Evolutionary conservation across 2,888 invertebrate species (phyloP).

Genomic region (Rhamphomyia laevipes): DNA sequence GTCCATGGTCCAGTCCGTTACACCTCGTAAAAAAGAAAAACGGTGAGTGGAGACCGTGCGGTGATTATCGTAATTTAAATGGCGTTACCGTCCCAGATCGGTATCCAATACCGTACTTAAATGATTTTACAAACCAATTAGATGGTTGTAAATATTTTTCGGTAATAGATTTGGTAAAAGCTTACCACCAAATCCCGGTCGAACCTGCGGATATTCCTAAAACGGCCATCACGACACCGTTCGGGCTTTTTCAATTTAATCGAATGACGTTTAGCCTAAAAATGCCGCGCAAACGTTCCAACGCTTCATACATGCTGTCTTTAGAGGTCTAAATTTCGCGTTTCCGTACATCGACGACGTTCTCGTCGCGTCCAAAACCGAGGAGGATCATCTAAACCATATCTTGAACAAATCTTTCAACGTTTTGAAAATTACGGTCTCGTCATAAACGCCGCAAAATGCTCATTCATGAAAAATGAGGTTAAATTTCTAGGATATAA

Average conservation of each 20-base stretch:
- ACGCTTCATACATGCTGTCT: too few relatives aligned
- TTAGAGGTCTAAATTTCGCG: too few relatives aligned
- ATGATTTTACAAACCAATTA: slow-evolving; percentile 22
- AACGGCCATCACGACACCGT: too few relatives aligned
- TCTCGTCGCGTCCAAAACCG: too few relatives aligned
- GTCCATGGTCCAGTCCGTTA: background rate
- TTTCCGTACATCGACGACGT: too few relatives aligned
- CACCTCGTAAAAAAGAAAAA: background rate
- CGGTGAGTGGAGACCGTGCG: background rate
- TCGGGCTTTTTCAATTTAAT: too few relatives aligned
- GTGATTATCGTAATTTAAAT: background rate
- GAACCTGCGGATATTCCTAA: too few relatives aligned
- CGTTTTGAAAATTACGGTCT: background rate
- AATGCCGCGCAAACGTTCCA: too few relatives aligned
- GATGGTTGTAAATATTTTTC: too few relatives aligned
- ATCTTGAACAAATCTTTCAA: background rate
- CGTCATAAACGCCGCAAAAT: background rate
- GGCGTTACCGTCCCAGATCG: slow-evolving; percentile 24
- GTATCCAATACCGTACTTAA: slow-evolving; percentile 24
- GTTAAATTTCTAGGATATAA: background rate
- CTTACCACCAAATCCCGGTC: too few relatives aligned
- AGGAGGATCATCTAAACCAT: slow-evolving; percentile 4
- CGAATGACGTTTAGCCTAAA: too few relatives aligned
- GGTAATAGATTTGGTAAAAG: too few relatives aligned
- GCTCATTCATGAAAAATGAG: background rate